Evolutionary conservation across 2,888 invertebrate species (phyloP), one percentile per base, ranked within the genome.

Genomic region (Thecophora atra): DNA sequence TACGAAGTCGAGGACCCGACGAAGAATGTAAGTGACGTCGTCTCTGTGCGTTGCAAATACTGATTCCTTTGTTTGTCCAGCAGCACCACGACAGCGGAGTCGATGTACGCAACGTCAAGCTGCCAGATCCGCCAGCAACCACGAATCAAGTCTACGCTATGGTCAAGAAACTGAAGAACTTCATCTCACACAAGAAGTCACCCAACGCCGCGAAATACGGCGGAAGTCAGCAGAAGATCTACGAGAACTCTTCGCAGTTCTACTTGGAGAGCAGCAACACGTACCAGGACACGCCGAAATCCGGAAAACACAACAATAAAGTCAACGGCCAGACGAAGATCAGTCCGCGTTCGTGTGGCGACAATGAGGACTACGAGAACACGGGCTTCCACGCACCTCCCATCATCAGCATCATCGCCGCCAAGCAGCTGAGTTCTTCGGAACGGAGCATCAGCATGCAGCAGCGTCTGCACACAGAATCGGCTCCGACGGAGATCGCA

Each of bases 141-240:
- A 86, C 85, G 15, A 88, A 88, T 72, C 90, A 90, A 56, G 89
- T 89, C 60, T 91, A 92, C 85, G 91, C 91, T 0, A 89, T 93
- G 80, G 91, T 93, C 88, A 89, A 89, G 73, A 90, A 91, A 79
- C 88, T 93, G 76, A 90, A 90, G 79, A 88, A 91, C 74, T 92
- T 90, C 77, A 88, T 89, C 83, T 89, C 89, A 1, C 83, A 72
- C 74, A 85, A 85, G 65, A 86, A 85, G 74, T 82, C 84, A 28
- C 81, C 84, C 44, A 80, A 79, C 74, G 77, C 80, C 68, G 75
- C 76, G 7, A 71, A 72, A 11, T 76, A 77, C 28, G 77, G 77
- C 47, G 77, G 76, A 19, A 80, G 83, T 70, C 81, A 84, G 63
- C 81, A 82, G 56, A 85, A 85, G 74, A 78, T 84, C 62, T 85